These are phyloP conservation scores for Mormyrus proboscirostris DNA, from an alignment of 2,797 vertebrate species.

Conservation along the genomic window DNA sequence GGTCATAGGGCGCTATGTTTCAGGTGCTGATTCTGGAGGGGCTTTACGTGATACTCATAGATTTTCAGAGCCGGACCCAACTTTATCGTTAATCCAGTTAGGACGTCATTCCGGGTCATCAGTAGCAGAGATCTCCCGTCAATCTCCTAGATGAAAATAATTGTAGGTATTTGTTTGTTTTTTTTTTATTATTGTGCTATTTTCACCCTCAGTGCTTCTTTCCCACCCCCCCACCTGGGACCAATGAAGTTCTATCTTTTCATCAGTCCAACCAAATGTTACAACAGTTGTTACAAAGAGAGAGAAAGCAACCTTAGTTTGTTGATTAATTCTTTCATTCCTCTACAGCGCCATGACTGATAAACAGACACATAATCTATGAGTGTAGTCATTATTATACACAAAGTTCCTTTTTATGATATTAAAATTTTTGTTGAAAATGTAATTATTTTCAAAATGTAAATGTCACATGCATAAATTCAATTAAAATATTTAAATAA, in stretches of 20 bases:
- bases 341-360: background rate
- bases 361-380: background rate
- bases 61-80: conserved; percentile 96
- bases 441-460: background rate
- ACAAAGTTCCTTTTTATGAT: background rate
- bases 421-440: background rate
- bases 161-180: background rate
- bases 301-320: background rate
- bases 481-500: background rate
- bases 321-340: background rate
- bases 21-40: conserved; percentile 92
- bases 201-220: background rate
- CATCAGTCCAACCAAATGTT: background rate
- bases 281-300: background rate
- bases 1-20: conserved; percentile 67
- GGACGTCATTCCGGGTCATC: conserved; percentile 96
- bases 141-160: conserved; percentile 76
- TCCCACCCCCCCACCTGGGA: background rate
- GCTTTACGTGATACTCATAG: conserved; percentile 97
- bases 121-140: conserved; percentile 95
- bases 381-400: background rate
- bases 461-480: background rate
- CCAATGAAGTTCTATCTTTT: background rate
- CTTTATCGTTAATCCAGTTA: conserved; percentile 97
- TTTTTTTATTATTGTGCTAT: background rate